Evolutionary conservation across 2,113 vertebrate species (phyloP).

Genomic region (Plectropomus leopardus): DNA sequence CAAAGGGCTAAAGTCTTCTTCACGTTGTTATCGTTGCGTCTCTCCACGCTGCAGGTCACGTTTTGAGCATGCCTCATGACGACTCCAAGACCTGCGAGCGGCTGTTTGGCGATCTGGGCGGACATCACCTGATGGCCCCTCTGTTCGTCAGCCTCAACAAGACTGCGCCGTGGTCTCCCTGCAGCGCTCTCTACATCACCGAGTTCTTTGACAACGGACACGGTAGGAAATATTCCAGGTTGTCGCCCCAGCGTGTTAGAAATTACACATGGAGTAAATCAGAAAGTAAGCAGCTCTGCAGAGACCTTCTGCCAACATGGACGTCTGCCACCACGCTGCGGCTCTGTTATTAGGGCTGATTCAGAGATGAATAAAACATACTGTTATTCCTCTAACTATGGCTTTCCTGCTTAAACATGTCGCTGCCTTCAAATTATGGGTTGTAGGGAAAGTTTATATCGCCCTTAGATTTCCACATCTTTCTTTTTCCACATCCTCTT

Average conservation of each 20-base stretch:
- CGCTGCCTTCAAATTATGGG: constrained; percentile 68
- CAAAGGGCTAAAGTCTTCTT: too few relatives aligned
- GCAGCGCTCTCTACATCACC: constrained; percentile 93
- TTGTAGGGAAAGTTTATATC: constrained; percentile 47
- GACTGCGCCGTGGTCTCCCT: constrained; percentile 94
- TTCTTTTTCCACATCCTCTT: constrained; percentile 34
- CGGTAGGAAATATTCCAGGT: constrained; percentile 82
- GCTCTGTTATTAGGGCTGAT: constrained; percentile 53
- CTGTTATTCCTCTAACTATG: constrained; percentile 47
- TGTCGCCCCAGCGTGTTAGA: neutral
- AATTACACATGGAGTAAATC: constrained; percentile 21
- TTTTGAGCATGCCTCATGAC: constrained; percentile 97
- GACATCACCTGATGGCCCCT: constrained; percentile 93
- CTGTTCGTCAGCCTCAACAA: constrained; percentile 92
- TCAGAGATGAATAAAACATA: constrained; percentile 51
- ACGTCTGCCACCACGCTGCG: neutral
- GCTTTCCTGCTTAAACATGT: constrained; percentile 72
- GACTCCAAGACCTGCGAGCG: constrained; percentile 93
- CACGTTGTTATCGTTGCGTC: neutral
- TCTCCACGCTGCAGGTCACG: constrained; percentile 87
- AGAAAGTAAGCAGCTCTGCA: neutral
- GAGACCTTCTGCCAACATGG: constrained; percentile 25
- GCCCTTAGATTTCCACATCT: constrained; percentile 20
- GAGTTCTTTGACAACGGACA: constrained; percentile 97
- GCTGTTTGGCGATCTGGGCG: constrained; percentile 89